Base-by-base conservation (phyloP, 2,888 invertebrate genomes). In the Pharmacophagus antenor region DNA sequence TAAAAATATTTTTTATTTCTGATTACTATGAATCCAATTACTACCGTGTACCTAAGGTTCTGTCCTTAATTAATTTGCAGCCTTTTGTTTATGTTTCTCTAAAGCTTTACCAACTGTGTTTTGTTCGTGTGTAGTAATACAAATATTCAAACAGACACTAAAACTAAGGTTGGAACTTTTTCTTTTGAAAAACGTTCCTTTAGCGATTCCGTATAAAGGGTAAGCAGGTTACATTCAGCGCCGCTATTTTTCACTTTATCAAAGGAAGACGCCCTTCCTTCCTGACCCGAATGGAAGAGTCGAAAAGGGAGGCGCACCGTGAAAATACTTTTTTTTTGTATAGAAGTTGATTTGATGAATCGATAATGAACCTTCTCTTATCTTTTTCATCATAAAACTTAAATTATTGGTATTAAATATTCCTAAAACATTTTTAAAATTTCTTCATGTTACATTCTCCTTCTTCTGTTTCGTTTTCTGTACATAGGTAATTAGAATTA, bases 231-330 rank as follows among this genome's bases (percentile, higher is more conserved):
- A 79, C 71, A 76, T 81, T 80, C 76, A 77, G 74, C 79, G 77
- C 76, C 75, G 79, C 82, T 85, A 86, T 87, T 87, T 87, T 85
- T 88, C 85, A 85, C 78, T 82, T 84, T 85, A 85, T 89, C 85
- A 88, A 88, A 88, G 79, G 82, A 80, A 79, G 80, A 75, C 79
- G 71, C 76, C 82, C 80, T 83, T 84, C 80, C 85, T 84, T 85
- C 84, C 85, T 79, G 80, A 73, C 65, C 71, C 70, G 77, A 77
- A 75, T 80, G 80, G 81, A 86, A 82, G 78, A 79, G 82, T 79
- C 80, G 76, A 83, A 80, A 80, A 77, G 80, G 84, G 82, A 79
- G 37, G 77, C 78, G 74, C 67, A 77, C 74, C 72, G 77, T 82
- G 56, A 56, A 57, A 81, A 81, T 84, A 80, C 73, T 80, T 78